These are phyloP conservation scores for Standfussiana lucernea DNA, from an alignment of 2,888 invertebrate genomes.

Conservation along the genomic window DNA sequence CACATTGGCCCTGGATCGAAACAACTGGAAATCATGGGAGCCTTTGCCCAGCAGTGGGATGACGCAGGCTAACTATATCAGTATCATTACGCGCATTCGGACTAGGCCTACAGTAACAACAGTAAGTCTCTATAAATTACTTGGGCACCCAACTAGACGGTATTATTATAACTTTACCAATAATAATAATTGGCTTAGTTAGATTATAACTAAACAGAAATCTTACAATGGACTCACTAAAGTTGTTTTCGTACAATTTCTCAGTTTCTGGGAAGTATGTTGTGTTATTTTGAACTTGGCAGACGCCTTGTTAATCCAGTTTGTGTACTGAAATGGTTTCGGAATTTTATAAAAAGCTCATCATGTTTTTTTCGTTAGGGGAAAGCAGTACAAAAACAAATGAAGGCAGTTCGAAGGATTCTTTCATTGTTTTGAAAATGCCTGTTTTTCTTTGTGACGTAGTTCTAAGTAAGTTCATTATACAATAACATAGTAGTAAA, in stretches of 20 bases:
- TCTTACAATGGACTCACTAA: slow-evolving; percentile 41
- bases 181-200: slow-evolving; percentile 64
- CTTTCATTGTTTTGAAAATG: background rate
- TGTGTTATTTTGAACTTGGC: slow-evolving; percentile 14
- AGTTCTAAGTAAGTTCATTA: background rate
- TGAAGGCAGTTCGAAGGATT: background rate
- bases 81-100: background rate
- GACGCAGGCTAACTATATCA: no score
- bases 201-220: slow-evolving; percentile 57
- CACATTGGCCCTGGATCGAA: no score
- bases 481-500: no score
- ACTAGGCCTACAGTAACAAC: background rate
- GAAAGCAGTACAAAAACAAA: background rate
- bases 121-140: slow-evolving; percentile 30
- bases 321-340: slow-evolving; percentile 7
- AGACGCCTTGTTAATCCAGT: slow-evolving; percentile 7
- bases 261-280: slow-evolving; percentile 16
- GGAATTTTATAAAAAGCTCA: background rate
- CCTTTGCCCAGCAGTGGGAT: no score
- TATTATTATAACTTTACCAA: slow-evolving; percentile 56
- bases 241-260: slow-evolving; percentile 38
- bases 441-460: background rate
- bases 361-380: background rate
- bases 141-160: slow-evolving; percentile 12
- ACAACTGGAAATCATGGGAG: no score